Percentiles rank a stretch among this genome's conserved stretches.
phyloP scores from a whole-genome alignment of 64 coral and sea anemone species.

The Cladopsammia gracilis region DNA sequence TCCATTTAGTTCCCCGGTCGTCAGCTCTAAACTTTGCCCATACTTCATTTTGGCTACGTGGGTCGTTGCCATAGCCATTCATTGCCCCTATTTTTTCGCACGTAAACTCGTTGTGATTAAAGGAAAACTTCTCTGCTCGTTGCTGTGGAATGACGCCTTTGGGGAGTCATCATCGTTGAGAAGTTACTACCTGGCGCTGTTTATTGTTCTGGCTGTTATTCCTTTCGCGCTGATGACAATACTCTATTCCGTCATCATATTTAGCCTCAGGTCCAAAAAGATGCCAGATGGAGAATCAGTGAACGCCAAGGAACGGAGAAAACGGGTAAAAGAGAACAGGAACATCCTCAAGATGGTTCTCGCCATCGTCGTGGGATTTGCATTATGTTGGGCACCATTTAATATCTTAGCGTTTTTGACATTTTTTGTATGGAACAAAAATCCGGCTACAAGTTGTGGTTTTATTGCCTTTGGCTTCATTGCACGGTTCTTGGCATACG shows the following conservation, averaged over 20 bases:
- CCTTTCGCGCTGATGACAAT: constrained; percentile 24
- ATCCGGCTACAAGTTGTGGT: background rate
- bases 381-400: constrained; percentile 17
- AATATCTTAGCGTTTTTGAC: background rate
- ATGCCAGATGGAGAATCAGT: constrained; percentile 22
- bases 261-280: constrained; percentile 6
- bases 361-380: constrained; percentile 32
- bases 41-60: constrained; percentile 7
- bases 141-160: constrained; percentile 2
- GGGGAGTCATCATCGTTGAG: background rate
- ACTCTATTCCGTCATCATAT: constrained; percentile 31
- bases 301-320: background rate
- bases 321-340: constrained; percentile 2
- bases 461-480: background rate
- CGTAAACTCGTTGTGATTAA: background rate
- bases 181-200: constrained; percentile 10
- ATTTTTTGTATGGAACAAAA: constrained; percentile 36
- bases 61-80: constrained; percentile 36
- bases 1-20: constrained; percentile 5
- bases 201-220: constrained; percentile 5
- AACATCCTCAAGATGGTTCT: constrained; percentile 31
- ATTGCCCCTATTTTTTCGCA: constrained; percentile 9
- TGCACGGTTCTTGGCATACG: background rate
- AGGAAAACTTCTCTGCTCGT: background rate
- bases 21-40: constrained; percentile 23